These are phyloP conservation scores for Apus apus DNA, from an alignment of 2,113 vertebrate species.

Conservation along the genomic window DNA sequence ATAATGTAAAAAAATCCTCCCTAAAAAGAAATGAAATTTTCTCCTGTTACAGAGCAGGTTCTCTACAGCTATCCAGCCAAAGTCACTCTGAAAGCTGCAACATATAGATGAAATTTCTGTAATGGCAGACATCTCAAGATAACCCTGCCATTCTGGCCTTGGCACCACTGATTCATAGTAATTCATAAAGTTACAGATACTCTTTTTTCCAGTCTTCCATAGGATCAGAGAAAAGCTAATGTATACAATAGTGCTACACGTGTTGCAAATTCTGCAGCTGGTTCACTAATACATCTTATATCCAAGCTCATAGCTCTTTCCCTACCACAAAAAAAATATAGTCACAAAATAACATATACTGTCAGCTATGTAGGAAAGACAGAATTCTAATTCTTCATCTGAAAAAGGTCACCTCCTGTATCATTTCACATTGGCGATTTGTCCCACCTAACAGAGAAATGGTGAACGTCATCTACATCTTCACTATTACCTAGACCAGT, in stretches of 20 bases:
- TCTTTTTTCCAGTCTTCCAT: neutral
- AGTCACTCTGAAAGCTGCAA: neutral
- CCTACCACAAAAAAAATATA: neutral
- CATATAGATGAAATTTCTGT: neutral
- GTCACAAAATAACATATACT: neutral
- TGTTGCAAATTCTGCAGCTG: neutral
- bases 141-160: neutral
- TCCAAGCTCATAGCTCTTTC: neutral
- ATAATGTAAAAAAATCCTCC: neutral
- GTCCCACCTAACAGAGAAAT: neutral
- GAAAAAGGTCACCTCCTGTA: neutral
- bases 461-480: neutral
- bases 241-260: neutral
- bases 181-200: neutral
- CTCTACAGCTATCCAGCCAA: neutral
- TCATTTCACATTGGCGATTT: neutral
- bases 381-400: neutral
- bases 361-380: neutral
- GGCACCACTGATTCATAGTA: neutral
- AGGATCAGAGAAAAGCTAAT: neutral
- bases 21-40: neutral
- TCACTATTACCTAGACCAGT: rapidly evolving
- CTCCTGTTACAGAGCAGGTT: neutral
- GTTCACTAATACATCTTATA: neutral
- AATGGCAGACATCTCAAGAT: neutral